Conservation (phyloP, 2,888 invertebrate genomes). For the Megaustenia siamemsis region DNA sequence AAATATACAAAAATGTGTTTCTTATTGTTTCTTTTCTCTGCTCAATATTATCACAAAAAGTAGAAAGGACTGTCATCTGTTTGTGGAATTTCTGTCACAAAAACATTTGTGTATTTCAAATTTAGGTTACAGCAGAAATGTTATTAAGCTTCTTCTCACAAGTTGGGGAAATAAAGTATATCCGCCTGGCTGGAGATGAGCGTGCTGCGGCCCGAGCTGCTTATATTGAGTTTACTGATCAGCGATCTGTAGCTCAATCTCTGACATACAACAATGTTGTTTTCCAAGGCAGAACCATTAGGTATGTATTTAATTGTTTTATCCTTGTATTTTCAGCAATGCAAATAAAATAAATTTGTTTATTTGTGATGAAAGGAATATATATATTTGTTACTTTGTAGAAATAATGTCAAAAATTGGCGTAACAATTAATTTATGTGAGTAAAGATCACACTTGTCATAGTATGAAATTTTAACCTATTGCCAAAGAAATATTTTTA, state of each 20-base stretch:
- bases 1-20: no score
- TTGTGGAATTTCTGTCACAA: background rate
- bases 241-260: constrained; percentile 91
- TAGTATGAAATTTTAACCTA: no score
- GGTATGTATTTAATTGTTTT: constrained; percentile 75
- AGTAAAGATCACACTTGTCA: no score
- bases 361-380: no score
- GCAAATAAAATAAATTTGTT: no score
- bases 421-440: no score
- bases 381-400: no score
- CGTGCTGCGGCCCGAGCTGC: constrained; percentile 85
- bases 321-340: background rate
- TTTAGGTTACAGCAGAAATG: constrained; percentile 85
- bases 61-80: background rate
- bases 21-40: no score
- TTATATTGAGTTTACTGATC: constrained; percentile 95
- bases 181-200: constrained; percentile 92
- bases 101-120: background rate
- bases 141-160: constrained; percentile 92
- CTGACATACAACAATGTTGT: constrained; percentile 88
- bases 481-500: no score
- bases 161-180: constrained; percentile 96
- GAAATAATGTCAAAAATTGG: no score
- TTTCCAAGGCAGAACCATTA: constrained; percentile 86
- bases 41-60: no score